These are phyloP conservation scores for Poecilia wingei DNA, from an alignment of 2,797 vertebrate genomes.

Conservation along the genomic window DNA sequence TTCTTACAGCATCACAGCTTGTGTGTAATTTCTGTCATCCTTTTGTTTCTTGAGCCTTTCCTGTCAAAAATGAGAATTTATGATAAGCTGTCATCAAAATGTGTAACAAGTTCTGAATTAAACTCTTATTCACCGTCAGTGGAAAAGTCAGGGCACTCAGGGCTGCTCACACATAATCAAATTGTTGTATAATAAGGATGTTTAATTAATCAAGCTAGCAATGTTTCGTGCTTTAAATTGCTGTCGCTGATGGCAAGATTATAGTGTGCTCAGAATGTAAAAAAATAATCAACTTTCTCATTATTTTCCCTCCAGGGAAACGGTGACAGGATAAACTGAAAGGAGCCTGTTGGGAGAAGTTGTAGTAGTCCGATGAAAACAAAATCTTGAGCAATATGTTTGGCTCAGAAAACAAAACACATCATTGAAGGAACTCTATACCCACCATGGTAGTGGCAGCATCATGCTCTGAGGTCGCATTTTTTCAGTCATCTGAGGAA, in stretches of 20 bases:
- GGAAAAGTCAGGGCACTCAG: neutral
- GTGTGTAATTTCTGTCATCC: conserved; percentile 1
- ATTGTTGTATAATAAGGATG: neutral
- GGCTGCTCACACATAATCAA: neutral
- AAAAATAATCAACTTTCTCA: conserved; percentile 1
- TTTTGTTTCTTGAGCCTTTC: neutral
- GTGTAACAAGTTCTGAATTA: neutral
- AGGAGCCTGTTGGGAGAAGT: too few species aligned
- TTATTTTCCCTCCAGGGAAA: neutral
- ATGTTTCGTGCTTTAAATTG: neutral
- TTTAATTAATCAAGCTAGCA: neutral
- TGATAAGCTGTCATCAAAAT: neutral
- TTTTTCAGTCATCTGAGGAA: neutral
- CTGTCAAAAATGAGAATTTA: neutral
- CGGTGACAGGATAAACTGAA: neutral
- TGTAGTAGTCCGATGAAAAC: neutral
- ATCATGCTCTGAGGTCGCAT: neutral
- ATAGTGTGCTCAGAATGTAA: neutral
- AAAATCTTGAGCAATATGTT: neutral
- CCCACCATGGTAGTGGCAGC: neutral
- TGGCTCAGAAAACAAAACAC: neutral
- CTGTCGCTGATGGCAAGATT: neutral
- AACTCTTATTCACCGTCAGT: neutral
- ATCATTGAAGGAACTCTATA: neutral
- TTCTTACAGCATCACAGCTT: neutral